Evolutionary conservation across 2,888 invertebrate genomes (phyloP), one percentile per base, ranked within the genome.

Genomic region (Linnaemya vulpina): DNA sequence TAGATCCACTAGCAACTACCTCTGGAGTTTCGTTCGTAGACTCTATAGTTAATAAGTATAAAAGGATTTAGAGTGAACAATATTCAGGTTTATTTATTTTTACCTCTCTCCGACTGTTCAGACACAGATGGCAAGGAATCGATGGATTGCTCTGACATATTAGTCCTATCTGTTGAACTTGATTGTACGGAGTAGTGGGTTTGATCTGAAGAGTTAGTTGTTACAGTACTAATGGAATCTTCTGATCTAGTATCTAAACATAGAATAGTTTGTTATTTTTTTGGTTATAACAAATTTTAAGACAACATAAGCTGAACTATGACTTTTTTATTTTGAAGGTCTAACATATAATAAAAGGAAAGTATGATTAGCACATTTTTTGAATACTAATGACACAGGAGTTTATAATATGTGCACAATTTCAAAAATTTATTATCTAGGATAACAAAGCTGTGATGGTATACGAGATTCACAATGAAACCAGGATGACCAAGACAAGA

Each of bases 211-310:
- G 80, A 75, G 10, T 22, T 65, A 10, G 76, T 70, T 38, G 53
- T 30, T 30, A 78, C 76, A 5, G 62, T 63, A 25, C 62, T 63
- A 30, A 38, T 22, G 1, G 83, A 60, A 20, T 43, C 79, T 46
- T 43, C 62, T 40, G 79, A 80, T 43, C 53, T 62, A 58, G 63
- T 40, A 76, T 25, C 77, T 86, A 73, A 74, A 40, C 30, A 30
- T 3, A 40, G 15, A 53, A 38, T 22, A 62, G 17, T 46, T 25
- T 58, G 11, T 46, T 25, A 55, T 8, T 5, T 58, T 58, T 58
- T 58, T 30, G 2, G 2, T 15, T n/a, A 13, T 9, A 55, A 22
- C 25, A 55, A 13, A 25, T 22, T 13, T 13, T 17, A 1, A 8
- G 3, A 62, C 38, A 8, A 63, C 5, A 43, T 22, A 43, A 43